These are phyloP conservation scores for Gasterosteus aculeatus DNA, from an alignment of 2,113 vertebrate species.

Conservation along the genomic window DNA sequence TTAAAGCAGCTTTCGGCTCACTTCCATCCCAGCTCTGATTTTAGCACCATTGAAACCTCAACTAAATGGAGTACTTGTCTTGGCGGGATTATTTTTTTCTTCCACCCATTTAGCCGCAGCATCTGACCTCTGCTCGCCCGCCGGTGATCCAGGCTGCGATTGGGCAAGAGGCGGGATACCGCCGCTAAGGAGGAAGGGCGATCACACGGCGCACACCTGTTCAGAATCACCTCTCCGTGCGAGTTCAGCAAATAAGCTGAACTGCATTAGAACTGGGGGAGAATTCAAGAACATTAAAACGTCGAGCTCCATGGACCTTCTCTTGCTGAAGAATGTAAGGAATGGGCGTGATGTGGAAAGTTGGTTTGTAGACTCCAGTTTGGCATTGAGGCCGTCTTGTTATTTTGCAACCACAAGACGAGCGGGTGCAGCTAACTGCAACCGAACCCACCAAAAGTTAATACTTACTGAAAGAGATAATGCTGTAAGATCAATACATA, in stretches of 20 bases:
- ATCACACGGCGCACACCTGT: not conserved
- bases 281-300: not conserved
- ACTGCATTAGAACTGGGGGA: not conserved
- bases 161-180: not conserved
- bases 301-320: too few species aligned
- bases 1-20: not conserved
- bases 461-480: too few species aligned
- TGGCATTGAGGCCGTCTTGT: too few species aligned
- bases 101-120: too few species aligned
- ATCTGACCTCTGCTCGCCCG: not conserved
- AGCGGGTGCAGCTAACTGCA: too few species aligned
- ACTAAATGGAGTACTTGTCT: not conserved
- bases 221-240: not conserved
- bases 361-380: too few species aligned
- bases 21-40: not conserved
- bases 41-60: not conserved
- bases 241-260: not conserved
- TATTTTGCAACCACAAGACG: too few species aligned
- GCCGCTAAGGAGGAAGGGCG: not conserved
- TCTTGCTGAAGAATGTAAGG: too few species aligned
- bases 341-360: too few species aligned
- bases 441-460: too few species aligned
- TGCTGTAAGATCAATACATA: too few species aligned
- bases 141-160: not conserved
- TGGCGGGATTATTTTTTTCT: not conserved